phyloP scores from a whole-genome alignment of 2,888 invertebrate species.

The Andrena praecox region DNA sequence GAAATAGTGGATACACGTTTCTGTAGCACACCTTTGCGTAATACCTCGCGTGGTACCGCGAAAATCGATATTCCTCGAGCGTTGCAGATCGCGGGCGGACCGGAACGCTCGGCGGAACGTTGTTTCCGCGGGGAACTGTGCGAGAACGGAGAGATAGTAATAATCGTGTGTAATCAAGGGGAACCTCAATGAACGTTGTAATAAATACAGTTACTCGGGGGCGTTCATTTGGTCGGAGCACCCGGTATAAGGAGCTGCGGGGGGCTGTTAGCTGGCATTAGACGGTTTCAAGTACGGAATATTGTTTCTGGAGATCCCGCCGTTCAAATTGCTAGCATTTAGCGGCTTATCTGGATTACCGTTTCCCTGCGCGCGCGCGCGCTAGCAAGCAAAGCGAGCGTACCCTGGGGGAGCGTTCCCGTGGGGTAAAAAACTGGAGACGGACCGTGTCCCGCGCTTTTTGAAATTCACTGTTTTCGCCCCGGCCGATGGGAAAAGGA shows the following conservation, averaged over 20 bases:
- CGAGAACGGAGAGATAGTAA: neutral
- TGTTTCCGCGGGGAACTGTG: conserved; percentile 1
- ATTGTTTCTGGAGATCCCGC: conserved; percentile 75
- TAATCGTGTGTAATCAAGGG: conserved; percentile 2
- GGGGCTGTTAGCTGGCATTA: conserved; percentile 57
- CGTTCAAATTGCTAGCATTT: conserved; percentile 80
- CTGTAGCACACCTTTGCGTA: too few relatives aligned
- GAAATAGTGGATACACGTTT: too few relatives aligned
- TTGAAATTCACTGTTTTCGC: conserved; percentile 38
- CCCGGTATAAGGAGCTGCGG: conserved; percentile 50
- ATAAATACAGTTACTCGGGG: neutral
- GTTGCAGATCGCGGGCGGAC: too few relatives aligned
- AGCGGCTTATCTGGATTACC: conserved; percentile 80
- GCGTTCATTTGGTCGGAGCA: conserved; percentile 24
- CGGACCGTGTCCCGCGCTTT: conserved; percentile 40
- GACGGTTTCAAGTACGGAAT: conserved; percentile 75
- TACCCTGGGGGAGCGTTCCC: conserved; percentile 23
- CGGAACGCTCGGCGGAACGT: neutral
- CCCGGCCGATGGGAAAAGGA: conserved; percentile 28
- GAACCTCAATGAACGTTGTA: neutral
- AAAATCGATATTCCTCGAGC: too few relatives aligned
- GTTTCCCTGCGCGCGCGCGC: conserved; percentile 59
- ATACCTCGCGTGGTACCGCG: too few relatives aligned
- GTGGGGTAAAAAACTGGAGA: conserved; percentile 29
- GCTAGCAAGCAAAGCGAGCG: conserved; percentile 8